A percentile compares a stretch with the other conserved stretches of the same genome.
These are phyloP conservation scores for Notiomystis cincta DNA, from an alignment of 2,113 vertebrate genomes.

Conservation along the genomic window DNA sequence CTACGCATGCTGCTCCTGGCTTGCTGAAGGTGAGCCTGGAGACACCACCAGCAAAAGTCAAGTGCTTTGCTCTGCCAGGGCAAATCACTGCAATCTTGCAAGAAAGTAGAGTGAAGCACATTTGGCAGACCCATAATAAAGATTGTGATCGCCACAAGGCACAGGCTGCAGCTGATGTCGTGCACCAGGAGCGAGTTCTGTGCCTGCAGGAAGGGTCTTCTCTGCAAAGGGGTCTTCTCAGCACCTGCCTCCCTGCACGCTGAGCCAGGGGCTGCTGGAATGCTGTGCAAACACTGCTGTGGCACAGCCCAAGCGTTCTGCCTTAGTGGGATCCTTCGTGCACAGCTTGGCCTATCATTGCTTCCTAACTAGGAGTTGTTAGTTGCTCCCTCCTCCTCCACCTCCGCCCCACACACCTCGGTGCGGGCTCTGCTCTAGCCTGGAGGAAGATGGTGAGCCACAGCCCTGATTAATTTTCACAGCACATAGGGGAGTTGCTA, in stretches of 20 bases:
- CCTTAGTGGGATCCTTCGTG: neutral
- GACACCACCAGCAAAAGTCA: neutral
- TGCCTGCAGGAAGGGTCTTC: neutral
- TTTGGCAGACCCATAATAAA: neutral
- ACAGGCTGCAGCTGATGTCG: neutral
- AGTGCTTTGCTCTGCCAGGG: neutral
- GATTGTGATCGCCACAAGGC: accelerated
- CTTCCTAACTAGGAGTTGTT: neutral
- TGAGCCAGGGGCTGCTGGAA: neutral
- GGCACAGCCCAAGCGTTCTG: neutral
- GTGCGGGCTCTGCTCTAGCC: slow-evolving; percentile 9
- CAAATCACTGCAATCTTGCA: neutral
- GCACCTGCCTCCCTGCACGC: neutral
- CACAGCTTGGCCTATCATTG: neutral
- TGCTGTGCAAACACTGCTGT: neutral
- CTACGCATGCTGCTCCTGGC: neutral
- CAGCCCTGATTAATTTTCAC: slow-evolving; percentile 53
- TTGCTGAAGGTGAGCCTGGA: neutral
- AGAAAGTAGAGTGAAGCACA: neutral
- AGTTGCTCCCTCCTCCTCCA: neutral
- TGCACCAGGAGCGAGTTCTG: accelerated
- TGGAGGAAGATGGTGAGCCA: slow-evolving; percentile 23
- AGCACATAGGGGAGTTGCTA: slow-evolving; percentile 59
- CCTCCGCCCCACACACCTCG: neutral
- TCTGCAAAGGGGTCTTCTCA: neutral